Base-by-base conservation (phyloP, 2,888 invertebrate species). In the Hypsopygia costalis region DNA sequence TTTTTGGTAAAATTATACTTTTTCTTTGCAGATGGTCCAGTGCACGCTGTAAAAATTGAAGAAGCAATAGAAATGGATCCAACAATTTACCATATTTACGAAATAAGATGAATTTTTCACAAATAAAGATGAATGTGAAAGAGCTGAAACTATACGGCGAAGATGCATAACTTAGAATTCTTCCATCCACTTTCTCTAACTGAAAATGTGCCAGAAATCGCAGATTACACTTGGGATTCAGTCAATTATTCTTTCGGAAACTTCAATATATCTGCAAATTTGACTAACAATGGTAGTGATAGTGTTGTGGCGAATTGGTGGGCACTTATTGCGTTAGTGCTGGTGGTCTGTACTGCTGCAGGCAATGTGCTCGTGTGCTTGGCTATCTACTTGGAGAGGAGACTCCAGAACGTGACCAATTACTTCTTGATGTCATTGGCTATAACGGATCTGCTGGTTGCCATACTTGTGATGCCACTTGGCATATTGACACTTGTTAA, bases 381-480 rank as follows among this genome's bases (percentile, higher is more conserved):
- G 58, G 98, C 98, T 12, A 97, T 98, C 61, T 93, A 94, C 50
- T 93, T 95, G 92, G 98, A 98, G 74, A 92, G 96, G 41, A 91
- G 97, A 9, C 88, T 98, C 46, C 98, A 98, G 82, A 98, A 97
- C 90, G 97, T 98, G 45, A 98, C 98, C 63, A 98, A 98, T 83
- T 98, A 98, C 80, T 98, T 98, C 73, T 91, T 98, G 65, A 95
- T 98, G 93, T 98, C 98, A 3, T 81, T 98, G 69, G 98, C 98
- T 39, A 94, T 98, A 53, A 98, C 98, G 8, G 98, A 98, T 82
- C 91, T 98, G 35, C 93, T 98, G 90, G 98, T 98, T 1, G 97
- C 97, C 31, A 91, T 97, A 12, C 89, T 98, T 55, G 98, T 98
- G 51, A 98, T 98, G 98, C 98, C 98, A 1, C 89, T 98, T 49